Conservation (phyloP, 2,113 vertebrate genomes). For the Aphyosemion australe region DNA sequence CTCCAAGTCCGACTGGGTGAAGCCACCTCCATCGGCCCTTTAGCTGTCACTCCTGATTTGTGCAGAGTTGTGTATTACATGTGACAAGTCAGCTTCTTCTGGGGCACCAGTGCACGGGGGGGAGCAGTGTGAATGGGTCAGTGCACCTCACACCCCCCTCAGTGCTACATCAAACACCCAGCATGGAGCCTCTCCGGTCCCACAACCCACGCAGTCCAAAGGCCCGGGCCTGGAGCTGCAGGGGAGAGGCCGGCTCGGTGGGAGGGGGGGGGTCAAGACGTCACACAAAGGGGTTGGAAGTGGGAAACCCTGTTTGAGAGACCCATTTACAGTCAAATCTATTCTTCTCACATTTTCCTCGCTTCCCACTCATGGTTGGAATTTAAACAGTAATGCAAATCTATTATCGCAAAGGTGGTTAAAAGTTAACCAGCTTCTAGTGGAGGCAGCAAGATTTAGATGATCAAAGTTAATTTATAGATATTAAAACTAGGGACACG, state of each 20-base stretch:
- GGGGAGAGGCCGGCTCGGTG: slow-evolving; percentile 38
- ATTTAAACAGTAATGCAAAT: slow-evolving; percentile 55
- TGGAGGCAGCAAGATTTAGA: too few species aligned
- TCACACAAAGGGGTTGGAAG: slow-evolving; percentile 51
- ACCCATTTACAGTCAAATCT: slow-evolving; percentile 56
- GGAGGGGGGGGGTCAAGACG: slow-evolving; percentile 57
- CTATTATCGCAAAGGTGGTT: slow-evolving; percentile 19
- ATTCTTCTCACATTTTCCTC: slow-evolving; percentile 17
- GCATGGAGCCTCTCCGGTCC: slow-evolving; percentile 82
- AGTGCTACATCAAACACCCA: slow-evolving; percentile 89
- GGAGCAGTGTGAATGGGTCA: slow-evolving; percentile 83
- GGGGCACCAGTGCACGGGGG: slow-evolving; percentile 84
- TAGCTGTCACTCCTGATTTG: slow-evolving; percentile 84
- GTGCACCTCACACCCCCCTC: slow-evolving; percentile 87
- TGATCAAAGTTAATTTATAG: too few species aligned
- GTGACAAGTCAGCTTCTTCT: slow-evolving; percentile 87
- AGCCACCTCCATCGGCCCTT: slow-evolving; percentile 60
- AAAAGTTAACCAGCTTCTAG: neutral
- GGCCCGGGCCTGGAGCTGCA: slow-evolving; percentile 33
- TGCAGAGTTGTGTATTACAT: slow-evolving; percentile 82
- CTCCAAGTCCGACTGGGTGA: slow-evolving; percentile 44
- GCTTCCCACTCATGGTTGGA: slow-evolving; percentile 52
- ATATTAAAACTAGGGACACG: too few species aligned
- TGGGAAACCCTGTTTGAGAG: slow-evolving; percentile 60
- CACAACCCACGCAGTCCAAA: slow-evolving; percentile 47